Conservation (phyloP, 2,888 invertebrate species). For the Hesperia comma region DNA sequence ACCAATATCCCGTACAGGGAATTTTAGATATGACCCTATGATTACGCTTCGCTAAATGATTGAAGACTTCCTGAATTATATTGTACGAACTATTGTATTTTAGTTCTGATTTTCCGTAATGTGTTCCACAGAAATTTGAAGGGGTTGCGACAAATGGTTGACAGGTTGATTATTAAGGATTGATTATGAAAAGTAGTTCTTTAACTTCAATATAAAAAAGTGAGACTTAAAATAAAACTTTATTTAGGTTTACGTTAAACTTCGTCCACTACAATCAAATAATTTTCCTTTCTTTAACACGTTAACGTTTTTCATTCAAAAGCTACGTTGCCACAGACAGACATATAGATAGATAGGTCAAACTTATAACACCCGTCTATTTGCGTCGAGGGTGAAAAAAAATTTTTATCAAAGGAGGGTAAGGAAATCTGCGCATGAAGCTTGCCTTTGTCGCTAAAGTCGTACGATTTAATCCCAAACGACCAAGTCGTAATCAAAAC, state of each 20-base stretch:
- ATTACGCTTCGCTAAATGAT: constrained; percentile 21
- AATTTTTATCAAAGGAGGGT: no score
- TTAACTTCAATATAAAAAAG: background rate
- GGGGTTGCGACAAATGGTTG: constrained; percentile 11
- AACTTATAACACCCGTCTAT: no score
- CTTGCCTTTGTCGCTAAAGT: no score
- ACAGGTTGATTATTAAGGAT: constrained; percentile 11
- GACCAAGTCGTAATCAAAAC: no score
- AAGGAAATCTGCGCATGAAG: no score
- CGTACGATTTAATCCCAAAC: no score
- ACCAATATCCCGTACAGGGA: constrained; percentile 16
- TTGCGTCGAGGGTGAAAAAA: no score
- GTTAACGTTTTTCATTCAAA: no score
- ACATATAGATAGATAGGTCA: no score
- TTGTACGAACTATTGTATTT: constrained; percentile 22
- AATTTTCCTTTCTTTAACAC: no score
- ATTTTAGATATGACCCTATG: constrained; percentile 22
- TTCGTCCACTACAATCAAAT: no score
- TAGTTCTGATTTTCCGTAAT: constrained; percentile 26
- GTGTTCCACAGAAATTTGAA: constrained; percentile 14
- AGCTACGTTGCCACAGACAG: no score
- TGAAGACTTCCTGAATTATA: constrained; percentile 32
- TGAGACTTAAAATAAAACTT: background rate
- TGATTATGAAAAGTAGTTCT: constrained; percentile 1
- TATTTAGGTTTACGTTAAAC: background rate